phyloP scores from a whole-genome alignment of 2,888 invertebrate genomes.

The Leptopilina syphax region DNA sequence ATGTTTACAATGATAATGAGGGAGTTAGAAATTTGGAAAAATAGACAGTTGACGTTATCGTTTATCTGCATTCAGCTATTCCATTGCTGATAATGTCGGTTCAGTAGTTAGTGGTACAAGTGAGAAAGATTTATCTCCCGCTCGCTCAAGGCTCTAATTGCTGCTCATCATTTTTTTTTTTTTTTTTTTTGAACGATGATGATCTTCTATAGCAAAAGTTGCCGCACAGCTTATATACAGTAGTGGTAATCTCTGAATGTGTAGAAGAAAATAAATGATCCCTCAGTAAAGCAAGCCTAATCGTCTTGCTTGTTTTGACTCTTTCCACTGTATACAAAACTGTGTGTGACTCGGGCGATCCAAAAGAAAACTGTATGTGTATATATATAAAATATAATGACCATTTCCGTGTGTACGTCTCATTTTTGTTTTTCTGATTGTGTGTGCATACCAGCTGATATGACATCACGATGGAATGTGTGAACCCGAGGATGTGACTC shows the following conservation, averaged over 20 bases:
- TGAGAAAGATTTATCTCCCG: constrained; percentile 18
- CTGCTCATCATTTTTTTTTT: constrained; percentile 32
- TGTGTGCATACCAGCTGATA: constrained; percentile 54
- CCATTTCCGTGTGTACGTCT: constrained; percentile 44
- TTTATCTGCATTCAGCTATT: constrained; percentile 14
- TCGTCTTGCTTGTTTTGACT: constrained; percentile 30
- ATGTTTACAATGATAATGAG: not conserved
- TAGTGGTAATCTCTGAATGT: not conserved
- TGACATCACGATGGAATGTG: constrained; percentile 74
- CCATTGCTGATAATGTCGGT: constrained; percentile 3
- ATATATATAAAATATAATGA: no score
- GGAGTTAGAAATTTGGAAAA: constrained; percentile 6
- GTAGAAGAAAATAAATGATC: constrained; percentile 36
- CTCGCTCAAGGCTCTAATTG: constrained; percentile 37
- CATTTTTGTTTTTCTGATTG: constrained; percentile 47
- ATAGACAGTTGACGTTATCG: constrained; percentile 9
- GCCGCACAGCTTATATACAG: not conserved
- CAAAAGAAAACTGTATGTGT: constrained; percentile 7
- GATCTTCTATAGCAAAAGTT: not conserved
- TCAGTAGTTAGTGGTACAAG: not conserved
- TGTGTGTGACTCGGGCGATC: constrained; percentile 4
- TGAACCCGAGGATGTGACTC: constrained; percentile 69
- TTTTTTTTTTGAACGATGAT: not conserved
- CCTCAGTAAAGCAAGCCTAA: constrained; percentile 2
- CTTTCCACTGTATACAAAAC: not conserved